Base-by-base conservation (phyloP, 2,113 vertebrate genomes). In the Microtus oregoni region DNA sequence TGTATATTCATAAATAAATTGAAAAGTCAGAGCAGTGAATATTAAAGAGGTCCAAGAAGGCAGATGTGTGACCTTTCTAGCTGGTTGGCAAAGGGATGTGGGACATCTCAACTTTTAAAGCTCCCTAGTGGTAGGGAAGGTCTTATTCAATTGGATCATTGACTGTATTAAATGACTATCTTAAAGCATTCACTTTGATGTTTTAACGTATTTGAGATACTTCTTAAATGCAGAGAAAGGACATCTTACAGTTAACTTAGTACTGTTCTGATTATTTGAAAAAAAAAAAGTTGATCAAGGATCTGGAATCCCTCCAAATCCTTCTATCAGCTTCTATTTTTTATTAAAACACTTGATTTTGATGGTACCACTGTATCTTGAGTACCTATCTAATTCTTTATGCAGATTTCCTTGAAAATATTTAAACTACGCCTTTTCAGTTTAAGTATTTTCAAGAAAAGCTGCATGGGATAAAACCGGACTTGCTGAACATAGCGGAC, bases 11-110 rank as follows among this genome's bases (percentile, higher is more conserved):
- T 86, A 52, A 96, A 95, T 44, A 83, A 95, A 95, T 86, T n/a
- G 17, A 81, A 76, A 94, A 94, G 63, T 73, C 47, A 41, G 73
- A 76, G 24, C 63, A 86, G 41, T 61, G 90, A 77, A 50, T 94
- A 61, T 72, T 88, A 41, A 88, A 82, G 32, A 87, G 61, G 61
- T 2, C 22, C 52, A 28, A 85, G 4, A 58, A 91, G 78, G 50
- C 44, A 52, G 63, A n/a, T 70, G 61, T 91, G 90, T 97, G 96
- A 97, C 95, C 96, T 97, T 97, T 95, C 94, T 87, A 83, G 86
- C 30, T 81, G 89, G 94, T 67, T 96, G 94, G 67, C 38, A 93
- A 86, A 73, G 32, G 26, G 95, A 91, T 65, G 10, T 58, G n/a
- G 1, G 3, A 78, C 77, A 28, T 68, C 41, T 85, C 61, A 94